A percentile compares a stretch with the other conserved stretches of the same genome.
phyloP scores from a whole-genome alignment of 2,888 invertebrate species.

The Neoaliturus tenellus region DNA sequence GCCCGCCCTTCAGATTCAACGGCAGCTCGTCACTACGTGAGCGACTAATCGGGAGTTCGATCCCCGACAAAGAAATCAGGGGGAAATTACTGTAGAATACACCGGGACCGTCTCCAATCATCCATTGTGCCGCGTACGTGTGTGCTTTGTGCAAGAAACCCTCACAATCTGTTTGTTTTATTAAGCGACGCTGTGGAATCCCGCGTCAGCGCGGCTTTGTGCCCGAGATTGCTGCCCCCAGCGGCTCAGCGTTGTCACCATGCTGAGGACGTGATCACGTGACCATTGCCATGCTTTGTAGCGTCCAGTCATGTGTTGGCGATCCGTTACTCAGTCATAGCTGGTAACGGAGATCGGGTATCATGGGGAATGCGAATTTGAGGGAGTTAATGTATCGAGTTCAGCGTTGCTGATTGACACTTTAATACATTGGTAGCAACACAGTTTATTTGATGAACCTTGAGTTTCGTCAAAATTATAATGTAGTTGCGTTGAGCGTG shows the following conservation, averaged over 20 bases:
- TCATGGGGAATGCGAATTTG: too few species aligned
- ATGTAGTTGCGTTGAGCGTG: too few species aligned
- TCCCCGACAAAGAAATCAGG: constrained; percentile 54
- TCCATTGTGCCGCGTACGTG: constrained; percentile 41
- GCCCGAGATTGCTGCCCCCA: background rate
- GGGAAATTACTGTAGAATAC: constrained; percentile 58
- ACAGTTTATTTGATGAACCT: too few species aligned
- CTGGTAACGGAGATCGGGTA: background rate
- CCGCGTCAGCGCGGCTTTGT: background rate
- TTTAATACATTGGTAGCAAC: too few species aligned
- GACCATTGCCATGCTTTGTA: background rate
- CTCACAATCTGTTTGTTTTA: constrained; percentile 50
- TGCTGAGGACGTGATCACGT: background rate
- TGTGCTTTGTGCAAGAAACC: constrained; percentile 43
- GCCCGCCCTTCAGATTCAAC: background rate
- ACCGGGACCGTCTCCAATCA: constrained; percentile 57
- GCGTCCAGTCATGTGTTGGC: background rate
- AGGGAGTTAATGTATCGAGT: too few species aligned
- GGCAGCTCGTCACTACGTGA: constrained; percentile 26
- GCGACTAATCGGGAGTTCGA: constrained; percentile 37
- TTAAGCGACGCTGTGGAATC: constrained; percentile 13
- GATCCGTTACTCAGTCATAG: background rate
- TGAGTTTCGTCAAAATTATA: too few species aligned
- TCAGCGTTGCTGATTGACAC: too few species aligned
- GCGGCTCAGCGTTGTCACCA: background rate